Evolutionary conservation across 2,888 invertebrate species (phyloP).

Genomic region (Campaea margaritaria): DNA sequence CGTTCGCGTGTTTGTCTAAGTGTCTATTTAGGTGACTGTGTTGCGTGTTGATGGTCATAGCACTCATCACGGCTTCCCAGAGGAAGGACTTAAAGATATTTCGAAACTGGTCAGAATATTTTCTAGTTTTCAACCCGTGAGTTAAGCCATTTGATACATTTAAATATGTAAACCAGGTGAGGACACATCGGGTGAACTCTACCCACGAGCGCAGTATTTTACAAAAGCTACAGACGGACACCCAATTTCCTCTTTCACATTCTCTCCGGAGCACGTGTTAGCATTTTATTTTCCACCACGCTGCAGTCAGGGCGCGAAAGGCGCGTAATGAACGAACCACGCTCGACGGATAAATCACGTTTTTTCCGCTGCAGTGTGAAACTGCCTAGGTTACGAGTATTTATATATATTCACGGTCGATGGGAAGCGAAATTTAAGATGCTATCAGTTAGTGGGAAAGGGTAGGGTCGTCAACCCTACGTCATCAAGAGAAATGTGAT

Average conservation of each 20-base stretch:
- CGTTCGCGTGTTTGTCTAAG: no score
- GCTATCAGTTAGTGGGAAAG: background rate
- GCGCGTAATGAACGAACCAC: constrained; percentile 59
- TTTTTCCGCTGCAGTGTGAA: constrained; percentile 44
- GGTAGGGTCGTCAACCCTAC: no score
- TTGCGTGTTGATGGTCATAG: no score
- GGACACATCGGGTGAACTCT: background rate
- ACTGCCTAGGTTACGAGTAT: constrained; percentile 49
- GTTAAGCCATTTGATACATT: no score
- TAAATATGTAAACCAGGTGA: background rate
- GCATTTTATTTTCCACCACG: constrained; percentile 54
- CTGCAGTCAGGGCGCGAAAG: constrained; percentile 44
- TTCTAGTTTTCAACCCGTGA: no score
- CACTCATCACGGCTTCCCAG: no score
- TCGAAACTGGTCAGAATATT: no score
- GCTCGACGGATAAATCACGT: constrained; percentile 57
- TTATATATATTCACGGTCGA: constrained; percentile 46
- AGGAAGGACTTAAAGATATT: no score
- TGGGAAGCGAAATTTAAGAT: constrained; percentile 43
- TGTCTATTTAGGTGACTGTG: no score
- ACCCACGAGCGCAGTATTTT: background rate
- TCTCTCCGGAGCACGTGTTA: constrained; percentile 47
- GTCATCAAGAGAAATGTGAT: no score
- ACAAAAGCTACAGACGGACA: constrained; percentile 22
- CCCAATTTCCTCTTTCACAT: constrained; percentile 25